A percentile compares a stretch with the other conserved stretches of the same genome.
These are phyloP conservation scores for Melanotaenia pygmaea DNA, from an alignment of 2,797 vertebrate species.

Conservation along the genomic window DNA sequence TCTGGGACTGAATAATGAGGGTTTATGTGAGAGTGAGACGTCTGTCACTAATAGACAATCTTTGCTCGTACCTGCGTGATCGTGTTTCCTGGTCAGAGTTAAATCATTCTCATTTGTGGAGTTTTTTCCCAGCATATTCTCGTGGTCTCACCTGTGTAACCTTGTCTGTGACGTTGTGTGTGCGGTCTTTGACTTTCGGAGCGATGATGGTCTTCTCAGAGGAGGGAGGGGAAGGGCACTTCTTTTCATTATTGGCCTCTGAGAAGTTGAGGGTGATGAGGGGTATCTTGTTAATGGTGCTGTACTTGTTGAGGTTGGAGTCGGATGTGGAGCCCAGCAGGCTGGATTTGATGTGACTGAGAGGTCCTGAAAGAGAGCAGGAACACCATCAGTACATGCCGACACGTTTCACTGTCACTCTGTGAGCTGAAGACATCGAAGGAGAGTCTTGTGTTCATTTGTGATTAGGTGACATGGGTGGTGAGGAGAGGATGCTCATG, in stretches of 20 bases:
- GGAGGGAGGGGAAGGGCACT: constrained; percentile 92
- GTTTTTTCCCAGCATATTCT: not conserved
- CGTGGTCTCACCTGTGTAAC: constrained; percentile 91
- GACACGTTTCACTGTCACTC: not conserved
- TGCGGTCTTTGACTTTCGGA: constrained; percentile 96
- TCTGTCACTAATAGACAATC: too few relatives aligned
- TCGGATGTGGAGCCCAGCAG: constrained; percentile 97
- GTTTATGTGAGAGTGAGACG: too few relatives aligned
- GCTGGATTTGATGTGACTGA: constrained; percentile 98
- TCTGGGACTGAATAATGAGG: too few relatives aligned
- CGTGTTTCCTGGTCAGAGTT: too few relatives aligned
- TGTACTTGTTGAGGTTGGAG: constrained; percentile 99
- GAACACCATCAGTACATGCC: not conserved
- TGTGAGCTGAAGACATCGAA: constrained; percentile 29
- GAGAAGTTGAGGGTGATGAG: constrained; percentile 99
- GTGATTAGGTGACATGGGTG: constrained; percentile 42
- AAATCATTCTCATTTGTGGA: too few relatives aligned
- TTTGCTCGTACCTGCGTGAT: too few relatives aligned
- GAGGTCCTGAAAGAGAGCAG: constrained; percentile 85
- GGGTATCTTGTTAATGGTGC: constrained; percentile 99
- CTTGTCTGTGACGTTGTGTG: constrained; percentile 98
- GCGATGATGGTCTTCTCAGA: constrained; percentile 98
- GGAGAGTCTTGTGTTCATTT: constrained; percentile 16
- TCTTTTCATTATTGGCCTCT: constrained; percentile 94
- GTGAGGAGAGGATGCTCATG: constrained; percentile 60